Evolutionary conservation across 2,113 vertebrate species (phyloP), one percentile per base, ranked within the genome.

Genomic region (Lonchura striata): DNA sequence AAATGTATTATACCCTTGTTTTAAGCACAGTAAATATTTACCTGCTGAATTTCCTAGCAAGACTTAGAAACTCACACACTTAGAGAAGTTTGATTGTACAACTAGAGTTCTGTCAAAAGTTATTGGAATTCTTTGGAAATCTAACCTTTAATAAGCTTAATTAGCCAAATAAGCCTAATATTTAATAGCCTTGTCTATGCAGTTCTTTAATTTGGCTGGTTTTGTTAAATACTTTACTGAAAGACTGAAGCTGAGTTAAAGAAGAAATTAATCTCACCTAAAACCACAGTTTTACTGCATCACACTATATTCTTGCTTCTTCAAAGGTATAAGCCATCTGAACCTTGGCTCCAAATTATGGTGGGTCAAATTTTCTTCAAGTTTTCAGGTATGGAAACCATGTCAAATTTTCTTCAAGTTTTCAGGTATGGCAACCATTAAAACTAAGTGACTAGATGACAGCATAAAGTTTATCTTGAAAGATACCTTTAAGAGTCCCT

Each of bases 1-100:
- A 97, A 81, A 91, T 68, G 86, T 42, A 96, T 71, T 80, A 97
- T 86, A 75, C 89, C 89, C 94, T 87, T 96, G 79, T 94, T 86
- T 96, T 95, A 97, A 89, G 22, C 83, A 88, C 87, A 79, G 64
- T 66, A 94, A 93, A 82, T 93, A 92, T 81, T 46, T 77, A 91
- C 77, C 95, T 96, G 91, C 50, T 85, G 76, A 93, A 91, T 88
- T 96, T 82, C 28, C 74, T 53, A 82, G 23, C 69, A 81, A 93
- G 44, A 57, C 28, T 56, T 86, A 93, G 68, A 77, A 89, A 87
- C 21, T 66, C 56, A 63, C 7, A 56, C 7, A 63, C 28, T 74
- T 41, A 54, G 35, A 89, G 21, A 76, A 61, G 22, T 23, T 27
- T 54, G 30, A 69, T 4, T 42, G 35, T 49, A 54, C 12, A 69